Base-by-base conservation (phyloP, 1,140 invertebrate species). In the Acromyrmex heyeri region DNA sequence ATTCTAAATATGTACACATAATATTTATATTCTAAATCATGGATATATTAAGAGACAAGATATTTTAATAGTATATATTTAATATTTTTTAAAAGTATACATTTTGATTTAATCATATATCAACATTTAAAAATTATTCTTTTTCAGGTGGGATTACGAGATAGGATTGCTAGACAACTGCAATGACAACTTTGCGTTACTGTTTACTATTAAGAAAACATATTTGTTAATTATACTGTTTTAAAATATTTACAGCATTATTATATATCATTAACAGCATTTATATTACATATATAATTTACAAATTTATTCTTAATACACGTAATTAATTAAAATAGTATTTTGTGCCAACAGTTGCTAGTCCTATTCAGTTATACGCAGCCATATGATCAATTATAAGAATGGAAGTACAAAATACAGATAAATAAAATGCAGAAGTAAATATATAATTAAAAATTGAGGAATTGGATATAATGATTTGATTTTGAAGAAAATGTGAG, bases 331-430 rank as follows among this genome's bases (percentile, higher is more conserved):
- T 76, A 76, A 24, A 18, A 21, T 10, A 53, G 21, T 44, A 53
- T 38, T 77, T 79, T 62, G 5, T 24, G 50, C 6, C 62, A 70
- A 34, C 53, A 34, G 65, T 57, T 82, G 34, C 78, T 82, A 70
- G 78, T 82, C 78, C 12, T 70, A 2, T 21, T 21, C 21, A 14
- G 27, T 59, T 48, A 27, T 8, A 1, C 48, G 18, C 48, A 21
- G 14, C 27, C 1, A 21, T 24, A 27, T 10, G 21, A 24, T 24
- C 48, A 21, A 62, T 77, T 38, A 64, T 27, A 61, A 50, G 3
- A 50, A 16, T 62, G 21, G 6, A 62, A 53, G 34, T 76, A 24
- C 16, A 61, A 48, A 27, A 30, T 50, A 12, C 48, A 44, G 27
- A 12, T 48, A 12, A 44, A 57, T 62, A 77, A 30, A 27, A 21